Base-by-base conservation (phyloP, 2,797 vertebrate genomes). In the Phrynocephalus forsythii region DNA sequence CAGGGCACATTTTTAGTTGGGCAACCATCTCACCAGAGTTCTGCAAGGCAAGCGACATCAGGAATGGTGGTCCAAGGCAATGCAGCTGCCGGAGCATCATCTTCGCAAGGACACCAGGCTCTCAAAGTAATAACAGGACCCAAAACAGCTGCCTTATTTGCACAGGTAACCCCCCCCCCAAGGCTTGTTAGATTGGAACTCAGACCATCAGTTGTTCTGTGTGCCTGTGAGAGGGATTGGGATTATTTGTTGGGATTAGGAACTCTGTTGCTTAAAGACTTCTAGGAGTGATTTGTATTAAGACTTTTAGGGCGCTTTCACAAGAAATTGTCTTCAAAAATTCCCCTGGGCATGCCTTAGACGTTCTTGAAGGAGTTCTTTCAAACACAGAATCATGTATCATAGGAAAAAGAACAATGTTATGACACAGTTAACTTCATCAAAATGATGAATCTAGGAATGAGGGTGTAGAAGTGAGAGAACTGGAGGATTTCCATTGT, bases 1-100 rank as follows among this genome's bases (percentile, higher is more conserved):
- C 94, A 99, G 99, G 99, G 99, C 79, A 99, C 99, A 0, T 99
- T 99, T 96, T 96, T 99, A 94, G 99, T 99, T 67, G 99, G 99
- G 83, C 99, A 99, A 86, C 98, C 98, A 52, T 97, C 98, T 0
- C 95, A 97, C 38, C 98, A 98, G 90, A 97, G 97, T 87, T 97
- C 98, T 30, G 98, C 97, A 87, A 99, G 99, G 94, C 98, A 98
- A 86, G 95, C 97, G 66, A 92, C 97, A n/a, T 87, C 95, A 60
- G 95, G 97, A 71, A 97, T 97, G 2, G 94, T 97, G 13, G 96
- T 97, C 91, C 98, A 98, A 76, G 95, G 97, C 79, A 95, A 73
- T 2, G 90, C 96, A 20, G 95, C 95, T 92, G 95, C 96, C 28
- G 94, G 96, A 81, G 92, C 98, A 71, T 96, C 98, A 89, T 96